Base-by-base conservation (phyloP, 1,140 invertebrate species). In the Ctenoplectra terminalis region DNA sequence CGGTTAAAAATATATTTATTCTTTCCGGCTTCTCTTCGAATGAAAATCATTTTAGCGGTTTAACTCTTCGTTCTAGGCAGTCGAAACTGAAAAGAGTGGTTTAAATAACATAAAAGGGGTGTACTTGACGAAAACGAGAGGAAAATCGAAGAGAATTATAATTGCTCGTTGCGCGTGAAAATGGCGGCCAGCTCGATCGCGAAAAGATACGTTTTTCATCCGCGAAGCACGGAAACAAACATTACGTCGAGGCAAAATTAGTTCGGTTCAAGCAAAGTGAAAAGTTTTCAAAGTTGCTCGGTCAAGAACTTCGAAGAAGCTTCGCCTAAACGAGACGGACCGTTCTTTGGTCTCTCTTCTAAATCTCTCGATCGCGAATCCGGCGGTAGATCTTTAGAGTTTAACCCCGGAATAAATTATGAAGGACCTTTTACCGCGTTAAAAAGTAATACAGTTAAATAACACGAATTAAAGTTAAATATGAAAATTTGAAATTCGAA, bases 231-330 rank as follows among this genome's bases (percentile, higher is more conserved):
- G 0, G 66, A 31, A 52, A 70, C 67, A 70, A 70, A 70, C 67
- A 23, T 50, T 69, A 69, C 52, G 20, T 52, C 67, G 46, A 9
- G 46, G 48, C 67, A 48, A 70, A 70, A 70, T 70, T 70, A 34
- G 66, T 34, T 69, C 40, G 26, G 6, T 31, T 1, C 46, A 31
- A 34, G 48, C 23, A 17, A 50, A 70, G 48, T 50, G 23, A 7
- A 23, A 69, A 70, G 67, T 70, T 70, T n/a, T 50, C 29, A 34
- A 50, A 50, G 34, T 66, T 15, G 13, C n/a, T 66, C 5, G 34
- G 34, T n/a, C n/a, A 43, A 66, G 4, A 67, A 67, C 64, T 67
- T 31, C 0, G 20, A 3, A 17, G 26, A 48, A 67, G 48, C 26
- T 67, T 48, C 4, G 43, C 7, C 20, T 1, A 8, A 31, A 46